A percentile compares a stretch with the other conserved stretches of the same genome.
phyloP scores from a whole-genome alignment of 2,797 vertebrate species.

The Malurus leucopterus region DNA sequence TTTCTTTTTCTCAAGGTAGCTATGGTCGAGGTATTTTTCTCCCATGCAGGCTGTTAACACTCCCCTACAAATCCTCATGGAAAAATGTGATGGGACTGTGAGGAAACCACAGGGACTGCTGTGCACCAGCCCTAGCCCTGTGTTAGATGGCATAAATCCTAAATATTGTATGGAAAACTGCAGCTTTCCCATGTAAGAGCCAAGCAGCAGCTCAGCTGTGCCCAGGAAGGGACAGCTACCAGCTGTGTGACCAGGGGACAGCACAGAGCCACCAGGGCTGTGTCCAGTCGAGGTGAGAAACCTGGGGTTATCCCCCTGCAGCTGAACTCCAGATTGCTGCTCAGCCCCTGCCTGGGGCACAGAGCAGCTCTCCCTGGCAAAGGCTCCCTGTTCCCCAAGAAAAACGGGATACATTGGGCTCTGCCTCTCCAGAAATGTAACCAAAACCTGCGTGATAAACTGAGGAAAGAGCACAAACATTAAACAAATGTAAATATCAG shows the following conservation, averaged over 20 bases:
- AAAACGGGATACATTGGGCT: rapidly evolving
- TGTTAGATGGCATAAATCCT: not conserved
- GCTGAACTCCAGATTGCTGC: not conserved
- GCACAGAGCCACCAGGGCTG: not conserved
- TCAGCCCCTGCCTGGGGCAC: not conserved
- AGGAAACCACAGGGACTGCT: not conserved
- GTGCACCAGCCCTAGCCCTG: not conserved
- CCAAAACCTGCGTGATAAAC: not conserved
- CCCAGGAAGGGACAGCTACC: not conserved
- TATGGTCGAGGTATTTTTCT: no score
- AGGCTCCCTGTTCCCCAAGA: not conserved
- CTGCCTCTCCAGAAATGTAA: not conserved
- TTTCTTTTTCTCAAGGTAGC: no score
- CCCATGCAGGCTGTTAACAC: no score
- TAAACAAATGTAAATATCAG: not conserved
- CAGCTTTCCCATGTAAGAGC: not conserved
- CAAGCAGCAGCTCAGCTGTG: not conserved
- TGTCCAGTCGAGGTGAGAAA: not conserved
- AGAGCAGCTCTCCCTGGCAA: no score
- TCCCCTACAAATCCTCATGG: not conserved
- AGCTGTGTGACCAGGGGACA: not conserved
- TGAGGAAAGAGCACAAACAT: not conserved
- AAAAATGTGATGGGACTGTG: not conserved
- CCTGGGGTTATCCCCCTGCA: not conserved
- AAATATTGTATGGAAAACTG: not conserved